phyloP scores from a whole-genome alignment of 2,113 vertebrate species.

The Pedetes capensis region DNA sequence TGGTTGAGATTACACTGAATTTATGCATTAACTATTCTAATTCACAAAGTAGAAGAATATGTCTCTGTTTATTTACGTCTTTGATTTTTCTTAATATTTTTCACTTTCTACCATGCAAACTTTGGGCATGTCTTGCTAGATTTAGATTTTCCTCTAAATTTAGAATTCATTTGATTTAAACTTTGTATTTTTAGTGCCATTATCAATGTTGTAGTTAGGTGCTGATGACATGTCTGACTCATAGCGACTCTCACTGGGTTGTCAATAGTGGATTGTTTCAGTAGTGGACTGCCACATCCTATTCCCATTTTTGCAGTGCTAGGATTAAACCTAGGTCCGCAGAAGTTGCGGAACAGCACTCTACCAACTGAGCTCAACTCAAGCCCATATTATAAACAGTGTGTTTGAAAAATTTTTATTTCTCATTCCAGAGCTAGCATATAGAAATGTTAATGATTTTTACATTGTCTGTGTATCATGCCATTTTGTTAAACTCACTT shows the following conservation, averaged over 20 bases:
- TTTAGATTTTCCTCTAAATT: background rate
- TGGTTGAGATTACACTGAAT: background rate
- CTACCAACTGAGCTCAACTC: too few relatives aligned
- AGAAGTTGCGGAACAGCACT: too few relatives aligned
- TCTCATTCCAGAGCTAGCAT: background rate
- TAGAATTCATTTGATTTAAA: background rate
- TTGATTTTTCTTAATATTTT: slow-evolving; percentile 16
- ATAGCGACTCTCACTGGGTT: too few relatives aligned
- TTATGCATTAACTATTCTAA: background rate
- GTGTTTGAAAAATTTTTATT: background rate
- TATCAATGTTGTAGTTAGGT: too few relatives aligned
- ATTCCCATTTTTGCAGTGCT: too few relatives aligned
- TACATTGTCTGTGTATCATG: background rate
- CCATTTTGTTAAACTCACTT: background rate
- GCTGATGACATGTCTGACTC: too few relatives aligned
- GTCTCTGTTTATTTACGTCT: background rate
- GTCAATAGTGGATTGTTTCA: too few relatives aligned
- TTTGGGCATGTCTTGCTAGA: background rate
- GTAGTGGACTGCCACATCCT: too few relatives aligned
- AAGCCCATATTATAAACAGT: background rate
- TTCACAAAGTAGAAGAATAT: background rate
- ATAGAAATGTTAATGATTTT: background rate
- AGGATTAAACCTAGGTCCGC: too few relatives aligned
- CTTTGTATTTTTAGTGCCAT: background rate
- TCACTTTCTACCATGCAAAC: background rate